Evolutionary conservation across 2,797 vertebrate species (phyloP).

Genomic region (Potorous gilbertii): DNA sequence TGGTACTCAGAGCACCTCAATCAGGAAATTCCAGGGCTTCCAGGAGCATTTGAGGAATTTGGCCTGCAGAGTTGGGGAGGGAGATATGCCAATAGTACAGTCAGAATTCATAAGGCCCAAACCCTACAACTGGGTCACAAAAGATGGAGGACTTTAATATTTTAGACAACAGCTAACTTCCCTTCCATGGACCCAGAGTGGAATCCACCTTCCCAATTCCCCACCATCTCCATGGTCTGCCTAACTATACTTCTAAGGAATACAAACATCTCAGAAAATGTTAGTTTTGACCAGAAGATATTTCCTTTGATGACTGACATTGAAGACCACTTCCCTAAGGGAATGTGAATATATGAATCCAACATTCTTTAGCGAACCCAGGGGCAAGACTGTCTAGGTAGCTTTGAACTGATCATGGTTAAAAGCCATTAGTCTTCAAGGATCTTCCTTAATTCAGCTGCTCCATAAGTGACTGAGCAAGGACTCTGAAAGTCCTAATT

Average conservation of each 20-base stretch:
- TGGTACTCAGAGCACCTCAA: neutral
- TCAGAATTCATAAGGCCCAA: neutral
- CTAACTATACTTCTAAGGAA: neutral
- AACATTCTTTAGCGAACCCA: neutral
- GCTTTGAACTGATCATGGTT: neutral
- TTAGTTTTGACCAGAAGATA: neutral
- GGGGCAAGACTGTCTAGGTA: neutral
- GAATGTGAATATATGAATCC: neutral
- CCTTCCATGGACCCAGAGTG: neutral
- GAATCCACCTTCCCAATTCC: neutral
- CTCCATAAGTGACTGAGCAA: neutral
- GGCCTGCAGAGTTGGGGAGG: neutral
- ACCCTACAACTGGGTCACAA: neutral
- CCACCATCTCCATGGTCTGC: neutral
- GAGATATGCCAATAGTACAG: neutral
- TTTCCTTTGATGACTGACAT: neutral
- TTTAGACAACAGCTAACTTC: neutral
- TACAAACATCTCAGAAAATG: neutral
- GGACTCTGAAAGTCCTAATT: neutral
- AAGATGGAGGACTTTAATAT: neutral
- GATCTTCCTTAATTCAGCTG: neutral
- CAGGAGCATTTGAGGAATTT: neutral
- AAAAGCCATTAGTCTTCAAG: neutral
- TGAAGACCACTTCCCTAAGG: neutral
- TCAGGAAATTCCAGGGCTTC: neutral